Conservation (phyloP, 1,140 invertebrate genomes). For the Drosophila obscura region DNA sequence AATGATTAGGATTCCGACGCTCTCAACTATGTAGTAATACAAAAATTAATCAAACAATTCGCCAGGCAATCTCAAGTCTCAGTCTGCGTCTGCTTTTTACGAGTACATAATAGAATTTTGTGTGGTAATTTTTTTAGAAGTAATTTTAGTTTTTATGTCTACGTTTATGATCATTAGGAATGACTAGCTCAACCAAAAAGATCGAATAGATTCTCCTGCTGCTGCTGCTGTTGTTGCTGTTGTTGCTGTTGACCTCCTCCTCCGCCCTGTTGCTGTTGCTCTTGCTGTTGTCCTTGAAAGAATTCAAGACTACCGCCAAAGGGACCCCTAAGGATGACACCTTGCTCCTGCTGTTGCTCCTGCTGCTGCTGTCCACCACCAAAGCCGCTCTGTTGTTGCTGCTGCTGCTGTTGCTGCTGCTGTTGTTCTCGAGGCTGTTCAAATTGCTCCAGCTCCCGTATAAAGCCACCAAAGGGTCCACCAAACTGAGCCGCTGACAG, state of each 20-base stretch:
- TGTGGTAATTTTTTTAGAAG: too few relatives aligned
- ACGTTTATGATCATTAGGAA: too few relatives aligned
- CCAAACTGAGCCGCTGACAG: constrained; percentile 24
- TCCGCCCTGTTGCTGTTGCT: constrained; percentile 18
- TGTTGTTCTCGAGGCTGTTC: constrained; percentile 12
- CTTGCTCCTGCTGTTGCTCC: constrained; percentile 43
- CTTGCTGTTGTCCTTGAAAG: constrained; percentile 35
- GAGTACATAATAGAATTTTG: too few relatives aligned
- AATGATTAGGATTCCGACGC: too few relatives aligned
- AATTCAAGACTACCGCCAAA: constrained; percentile 29
- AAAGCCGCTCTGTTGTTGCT: constrained; percentile 24
- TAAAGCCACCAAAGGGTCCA: constrained; percentile 10
- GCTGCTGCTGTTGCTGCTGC: constrained; percentile 25
- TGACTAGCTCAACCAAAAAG: constrained; percentile 33
- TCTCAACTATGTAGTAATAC: too few relatives aligned
- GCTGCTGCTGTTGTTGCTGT: constrained; percentile 36
- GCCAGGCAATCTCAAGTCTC: too few relatives aligned
- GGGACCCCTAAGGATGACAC: constrained; percentile 27
- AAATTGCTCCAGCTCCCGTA: constrained; percentile 17
- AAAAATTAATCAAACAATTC: too few relatives aligned
- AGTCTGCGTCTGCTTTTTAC: too few relatives aligned
- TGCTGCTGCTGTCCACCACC: constrained; percentile 32
- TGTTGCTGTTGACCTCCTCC: constrained; percentile 20
- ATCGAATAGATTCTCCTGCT: constrained; percentile 37
- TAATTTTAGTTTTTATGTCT: too few relatives aligned